Conservation (phyloP, 2,888 invertebrate genomes). For the Amblyteles armatorius region DNA sequence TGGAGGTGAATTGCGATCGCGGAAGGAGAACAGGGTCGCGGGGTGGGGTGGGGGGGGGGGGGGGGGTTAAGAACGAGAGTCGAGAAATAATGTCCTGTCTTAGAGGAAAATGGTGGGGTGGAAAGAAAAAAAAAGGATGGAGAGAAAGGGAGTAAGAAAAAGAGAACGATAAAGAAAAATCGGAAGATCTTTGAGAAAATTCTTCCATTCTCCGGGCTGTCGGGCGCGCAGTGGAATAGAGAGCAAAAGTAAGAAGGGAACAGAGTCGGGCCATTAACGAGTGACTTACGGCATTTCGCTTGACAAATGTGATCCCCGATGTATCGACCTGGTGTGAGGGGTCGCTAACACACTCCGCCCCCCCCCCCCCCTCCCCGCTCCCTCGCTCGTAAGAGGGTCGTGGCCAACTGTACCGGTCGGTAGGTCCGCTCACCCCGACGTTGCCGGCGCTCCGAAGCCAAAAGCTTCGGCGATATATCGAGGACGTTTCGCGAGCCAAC, state of each 20-base stretch:
- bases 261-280: conserved; percentile 58
- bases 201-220: conserved; percentile 31
- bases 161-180: conserved; percentile 35
- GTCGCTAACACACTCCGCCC: conserved; percentile 1
- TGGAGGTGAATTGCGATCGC: conserved; percentile 47
- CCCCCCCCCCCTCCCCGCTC: background rate
- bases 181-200: conserved; percentile 49
- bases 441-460: conserved; percentile 37
- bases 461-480: conserved; percentile 54
- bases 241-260: conserved; percentile 21
- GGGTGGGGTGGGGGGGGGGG: background rate
- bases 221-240: background rate
- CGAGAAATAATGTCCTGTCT: conserved; percentile 49
- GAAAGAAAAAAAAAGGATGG: background rate
- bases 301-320: conserved; percentile 68
- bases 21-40: background rate
- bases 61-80: conserved; percentile 25
- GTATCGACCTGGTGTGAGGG: conserved; percentile 57
- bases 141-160: conserved; percentile 7
- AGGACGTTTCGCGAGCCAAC: conserved; percentile 30
- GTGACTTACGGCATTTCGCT: conserved; percentile 63
- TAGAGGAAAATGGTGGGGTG: conserved; percentile 48
- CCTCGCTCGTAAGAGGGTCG: conserved; percentile 37
- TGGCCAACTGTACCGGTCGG: conserved; percentile 4
- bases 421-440: background rate